Base-by-base conservation (phyloP, 1,140 invertebrate species). In the Sycobia sp. region DNA sequence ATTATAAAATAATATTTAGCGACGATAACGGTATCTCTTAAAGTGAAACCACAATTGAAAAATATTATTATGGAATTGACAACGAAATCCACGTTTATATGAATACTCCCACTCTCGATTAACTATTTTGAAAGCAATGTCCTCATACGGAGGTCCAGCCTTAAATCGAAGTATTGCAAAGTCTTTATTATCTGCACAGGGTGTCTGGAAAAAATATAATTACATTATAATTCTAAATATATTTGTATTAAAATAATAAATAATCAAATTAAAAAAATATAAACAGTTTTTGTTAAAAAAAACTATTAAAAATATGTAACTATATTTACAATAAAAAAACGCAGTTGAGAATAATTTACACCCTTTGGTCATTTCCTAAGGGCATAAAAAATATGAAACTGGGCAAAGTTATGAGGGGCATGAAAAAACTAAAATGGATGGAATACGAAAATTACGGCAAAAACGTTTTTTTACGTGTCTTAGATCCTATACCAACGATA, bases 31-130 rank as follows among this genome's bases (percentile, higher is more conserved):
- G 77, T 98, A 99, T 69, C 96, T 83, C 79, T 99, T 99, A 80
- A 99, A 99, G 75, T 98, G 96, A 81, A 99, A 99, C 96, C 97
- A 99, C 11, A 99, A 83, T 76, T 99, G 97, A 76, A 99, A 98
- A 69, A 99, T 99, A 76, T 99, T 98, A 79, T 99, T 99, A 73
- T 98, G 95, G 83, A 99, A 99, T 78, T 99, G 97, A 82, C 97
- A 98, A 47, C 96, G 86, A 81, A 98, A 99, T 27, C 97, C 97
- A 62, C 95, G 84, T 81, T 98, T 99, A 78, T 99, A 97, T 0
- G 96, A 98, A 82, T 97, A 97, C 80, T 99, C 97, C 97, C 97
- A 99, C 84, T 99, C 97, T 62, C 96, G 86, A 79, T 96, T 98
- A 1, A 99, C 97, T 65, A 99, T 98, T 83, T 99, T 99, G 81